Evolutionary conservation across 2,113 vertebrate genomes (phyloP), one percentile per base, ranked within the genome.

Genomic region (Myotis davidii): DNA sequence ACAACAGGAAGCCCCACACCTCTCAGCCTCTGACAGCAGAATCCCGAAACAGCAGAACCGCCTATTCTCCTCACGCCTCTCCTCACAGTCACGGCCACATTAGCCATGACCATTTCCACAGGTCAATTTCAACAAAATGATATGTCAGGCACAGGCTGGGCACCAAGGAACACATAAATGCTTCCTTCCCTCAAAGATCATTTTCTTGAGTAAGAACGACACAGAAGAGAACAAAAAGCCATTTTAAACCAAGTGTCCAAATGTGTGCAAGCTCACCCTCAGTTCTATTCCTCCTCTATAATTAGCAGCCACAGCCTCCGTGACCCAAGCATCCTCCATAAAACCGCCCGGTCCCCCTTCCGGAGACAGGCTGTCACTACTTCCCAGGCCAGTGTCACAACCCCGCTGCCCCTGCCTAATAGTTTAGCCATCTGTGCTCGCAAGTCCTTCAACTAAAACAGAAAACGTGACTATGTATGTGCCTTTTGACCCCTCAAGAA

Each of bases 121-220:
- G 78, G 17, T 85, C 39, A 27, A 45, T 83, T 84, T 87, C 82
- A 90, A 82, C 88, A 76, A 95, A 94, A 93, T 84, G 81, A 89
- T 39, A 88, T 84, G 45, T 83, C 90, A 86, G 50, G 34, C 84
- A 54, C 52, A 42, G 89, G 81, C 96, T 70, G 42, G 37, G 54
- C 37, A 91, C 85, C 92, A 94, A 88, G 73, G 45, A 96, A 88
- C 81, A 92, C 85, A 85, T 23, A 92, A 27, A 25, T 1, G 2
- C 91, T 90, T 91, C 82, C 64, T 92, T 74, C 23, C 93, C 77
- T 94, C 88, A 90, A 69, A 95, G 72, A 92, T 17, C 25, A 11
- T 85, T 72, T 94, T 52, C 85, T 16, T 76, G n/a, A 64, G 73
- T 37, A 81, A 90, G 64, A 18, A 21, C 27, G 64, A 69, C 70